Percentiles rank a stretch among this genome's conserved stretches.
phyloP scores from a whole-genome alignment of 2,797 vertebrate species.

The Pangasius mekongensis region DNA sequence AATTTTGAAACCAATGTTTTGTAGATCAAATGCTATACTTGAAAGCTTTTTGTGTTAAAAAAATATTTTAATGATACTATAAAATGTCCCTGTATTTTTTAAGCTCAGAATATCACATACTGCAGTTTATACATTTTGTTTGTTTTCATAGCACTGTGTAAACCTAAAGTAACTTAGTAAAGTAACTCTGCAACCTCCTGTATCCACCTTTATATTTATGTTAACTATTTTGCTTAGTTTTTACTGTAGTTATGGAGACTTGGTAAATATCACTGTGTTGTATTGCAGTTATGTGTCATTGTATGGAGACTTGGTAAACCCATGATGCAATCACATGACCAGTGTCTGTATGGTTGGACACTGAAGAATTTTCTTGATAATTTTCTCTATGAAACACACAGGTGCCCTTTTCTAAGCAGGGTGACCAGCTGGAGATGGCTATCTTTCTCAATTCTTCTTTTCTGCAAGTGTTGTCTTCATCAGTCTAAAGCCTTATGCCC shows the following conservation, averaged over 20 bases:
- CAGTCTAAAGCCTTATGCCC: too few species aligned
- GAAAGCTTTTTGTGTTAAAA: neutral
- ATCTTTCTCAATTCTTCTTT: neutral
- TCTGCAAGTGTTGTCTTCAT: neutral
- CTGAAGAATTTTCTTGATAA: neutral
- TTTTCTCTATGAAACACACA: too few species aligned
- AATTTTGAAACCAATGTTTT: too few species aligned
- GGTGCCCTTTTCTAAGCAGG: neutral
- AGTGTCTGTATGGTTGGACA: neutral
- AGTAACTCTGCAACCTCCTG: neutral
- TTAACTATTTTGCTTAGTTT: neutral
- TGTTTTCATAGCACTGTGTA: neutral
- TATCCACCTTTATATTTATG: neutral
- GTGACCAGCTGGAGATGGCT: neutral
- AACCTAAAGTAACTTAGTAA: neutral
- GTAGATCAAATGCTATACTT: neutral
- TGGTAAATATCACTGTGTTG: neutral
- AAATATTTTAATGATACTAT: too few species aligned
- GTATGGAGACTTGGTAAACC: neutral
- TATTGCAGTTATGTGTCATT: neutral
- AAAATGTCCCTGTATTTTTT: too few species aligned
- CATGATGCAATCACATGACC: neutral
- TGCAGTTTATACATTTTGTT: neutral
- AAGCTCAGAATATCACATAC: neutral
- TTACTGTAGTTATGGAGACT: neutral